Base-by-base conservation (phyloP, 2,888 invertebrate genomes). In the Trachelus tabidus region DNA sequence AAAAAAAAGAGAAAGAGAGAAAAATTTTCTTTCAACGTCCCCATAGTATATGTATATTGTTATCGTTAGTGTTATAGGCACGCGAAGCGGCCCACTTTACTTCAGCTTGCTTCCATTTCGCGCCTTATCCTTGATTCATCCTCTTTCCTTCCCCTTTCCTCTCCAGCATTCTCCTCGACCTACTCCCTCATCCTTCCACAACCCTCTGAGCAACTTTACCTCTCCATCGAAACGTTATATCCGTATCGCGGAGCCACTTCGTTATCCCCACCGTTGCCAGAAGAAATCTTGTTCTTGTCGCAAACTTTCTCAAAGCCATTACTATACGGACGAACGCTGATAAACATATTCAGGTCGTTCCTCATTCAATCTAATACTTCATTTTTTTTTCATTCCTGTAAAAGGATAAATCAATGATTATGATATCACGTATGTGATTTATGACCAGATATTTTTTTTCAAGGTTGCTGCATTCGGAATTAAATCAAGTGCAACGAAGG, bases 41-140 rank as follows among this genome's bases (percentile, higher is more conserved):
- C 56, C 2, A 56, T 56, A 35, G 12, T 35, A 56, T 23, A 23
- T 56, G 6, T 56, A 15, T 87, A 87, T 87, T 85, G 86, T 86
- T 84, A 87, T 80, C 82, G 85, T 85, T 85, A 87, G 84, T 80
- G 84, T 84, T 82, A 82, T 83, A 80, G 81, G 80, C 80, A 79
- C 79, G 81, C 68, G 78, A 82, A 80, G 82, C 83, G 80, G 83
- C 82, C 79, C 81, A 79, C 80, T 79, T 37, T 69, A 79, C 79
- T 80, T 79, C 73, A 76, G 73, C 68, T 79, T 69, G 23, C 75
- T 40, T 56, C 75, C 68, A 12, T 40, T 33, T 69, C 74, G 34
- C 69, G 30, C 34, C 68, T 56, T n/a, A n/a, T 35, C 35, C 35
- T 30, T 15, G 37, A n/a, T 37, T 68, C 31, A 68, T n/a, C 31